Conservation (phyloP, 2,888 invertebrate genomes). For the Caenorhabditis auriculariae region DNA sequence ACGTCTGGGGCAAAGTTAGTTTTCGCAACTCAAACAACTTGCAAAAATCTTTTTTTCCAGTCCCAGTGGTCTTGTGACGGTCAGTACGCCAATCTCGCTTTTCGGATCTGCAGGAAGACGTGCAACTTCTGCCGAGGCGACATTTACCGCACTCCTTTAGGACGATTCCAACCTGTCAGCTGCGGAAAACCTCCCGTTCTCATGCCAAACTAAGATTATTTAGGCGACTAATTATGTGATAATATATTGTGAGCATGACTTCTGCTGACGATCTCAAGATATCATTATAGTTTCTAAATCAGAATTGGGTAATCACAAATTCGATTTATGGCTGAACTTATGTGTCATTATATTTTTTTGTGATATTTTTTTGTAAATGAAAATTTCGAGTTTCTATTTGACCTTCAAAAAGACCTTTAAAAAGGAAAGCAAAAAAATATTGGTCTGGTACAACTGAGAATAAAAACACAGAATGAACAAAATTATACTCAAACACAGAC, state of each 20-base stretch:
- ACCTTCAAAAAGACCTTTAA: no score
- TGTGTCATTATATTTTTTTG: no score
- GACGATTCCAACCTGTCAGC: conserved; percentile 29
- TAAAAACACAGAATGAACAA: no score
- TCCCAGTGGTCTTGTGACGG: conserved; percentile 54
- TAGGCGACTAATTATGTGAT: neutral
- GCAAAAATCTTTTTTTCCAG: conserved; percentile 3
- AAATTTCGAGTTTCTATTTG: no score
- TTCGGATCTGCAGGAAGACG: conserved; percentile 55
- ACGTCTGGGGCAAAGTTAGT: conserved; percentile 41
- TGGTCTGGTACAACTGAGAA: no score
- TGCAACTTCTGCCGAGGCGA: conserved; percentile 55
- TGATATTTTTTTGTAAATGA: no score
- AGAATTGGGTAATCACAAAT: no score
- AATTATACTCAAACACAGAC: no score
- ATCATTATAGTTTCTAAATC: no score
- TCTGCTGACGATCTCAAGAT: no score
- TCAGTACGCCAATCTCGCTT: conserved; percentile 49
- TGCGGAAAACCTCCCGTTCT: conserved; percentile 31
- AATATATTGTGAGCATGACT: conserved; percentile 5
- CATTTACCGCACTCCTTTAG: conserved; percentile 42
- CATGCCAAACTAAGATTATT: conserved; percentile 13
- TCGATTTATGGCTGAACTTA: no score
- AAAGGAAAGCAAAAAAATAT: no score
- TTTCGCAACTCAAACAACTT: neutral